These are phyloP conservation scores for Cephus pygmeus DNA, from an alignment of 2,888 invertebrate genomes.

Conservation along the genomic window DNA sequence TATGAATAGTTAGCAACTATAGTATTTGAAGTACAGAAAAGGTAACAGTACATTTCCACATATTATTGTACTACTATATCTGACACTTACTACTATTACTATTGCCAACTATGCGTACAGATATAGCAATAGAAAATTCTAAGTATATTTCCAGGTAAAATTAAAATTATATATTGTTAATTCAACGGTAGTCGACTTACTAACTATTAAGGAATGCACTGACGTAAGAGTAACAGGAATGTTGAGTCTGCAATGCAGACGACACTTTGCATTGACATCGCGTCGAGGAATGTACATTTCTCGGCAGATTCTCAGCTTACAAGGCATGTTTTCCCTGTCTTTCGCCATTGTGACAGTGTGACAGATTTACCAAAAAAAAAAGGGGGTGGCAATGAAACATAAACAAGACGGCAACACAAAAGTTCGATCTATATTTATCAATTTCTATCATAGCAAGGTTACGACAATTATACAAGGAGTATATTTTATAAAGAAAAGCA, in stretches of 20 bases:
- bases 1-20: neutral
- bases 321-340: neutral
- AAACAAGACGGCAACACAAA: neutral
- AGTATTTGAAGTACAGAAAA: neutral
- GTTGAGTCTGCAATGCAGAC: conserved; percentile 18
- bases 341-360: neutral
- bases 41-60: neutral
- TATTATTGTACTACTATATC: neutral
- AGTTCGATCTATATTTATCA: too few relatives aligned
- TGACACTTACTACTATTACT: neutral
- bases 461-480: neutral
- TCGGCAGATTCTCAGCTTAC: conserved; percentile 35
- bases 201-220: neutral
- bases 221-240: conserved; percentile 14
- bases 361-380: neutral
- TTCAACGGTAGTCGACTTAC: neutral
- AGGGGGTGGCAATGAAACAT: neutral
- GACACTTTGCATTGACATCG: conserved; percentile 33
- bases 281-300: conserved; percentile 47
- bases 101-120: neutral
- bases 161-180: neutral
- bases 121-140: neutral
- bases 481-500: neutral
- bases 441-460: neutral
- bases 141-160: neutral